These are phyloP conservation scores for Sciurus carolinensis DNA, from an alignment of 2,797 vertebrate species.

Conservation along the genomic window DNA sequence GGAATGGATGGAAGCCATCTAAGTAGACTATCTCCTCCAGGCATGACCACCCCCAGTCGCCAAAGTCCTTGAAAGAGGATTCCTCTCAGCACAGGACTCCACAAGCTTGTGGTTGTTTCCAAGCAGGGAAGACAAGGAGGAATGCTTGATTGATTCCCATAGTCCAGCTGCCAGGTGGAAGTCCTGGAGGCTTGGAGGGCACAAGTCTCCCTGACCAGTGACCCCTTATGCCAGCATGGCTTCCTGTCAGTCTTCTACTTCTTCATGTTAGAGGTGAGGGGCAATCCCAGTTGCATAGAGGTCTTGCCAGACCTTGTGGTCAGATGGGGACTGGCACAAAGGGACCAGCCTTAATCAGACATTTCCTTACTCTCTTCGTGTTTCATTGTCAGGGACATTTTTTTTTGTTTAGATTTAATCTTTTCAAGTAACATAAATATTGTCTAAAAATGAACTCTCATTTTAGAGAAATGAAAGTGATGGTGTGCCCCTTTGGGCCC, in stretches of 20 bases:
- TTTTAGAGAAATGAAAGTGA: not conserved
- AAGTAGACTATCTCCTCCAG: not conserved
- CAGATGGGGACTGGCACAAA: not conserved
- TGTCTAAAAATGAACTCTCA: slow-evolving; percentile 25
- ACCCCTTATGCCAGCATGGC: too few species aligned
- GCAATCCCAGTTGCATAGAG: not conserved
- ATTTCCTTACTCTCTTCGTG: not conserved
- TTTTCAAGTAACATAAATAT: not conserved
- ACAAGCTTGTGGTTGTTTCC: not conserved
- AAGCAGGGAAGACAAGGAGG: not conserved
- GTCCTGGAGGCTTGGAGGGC: not conserved
- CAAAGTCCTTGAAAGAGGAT: not conserved
- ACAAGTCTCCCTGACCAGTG: too few species aligned
- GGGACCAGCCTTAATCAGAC: not conserved
- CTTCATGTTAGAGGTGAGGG: not conserved
- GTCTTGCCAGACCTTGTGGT: not conserved
- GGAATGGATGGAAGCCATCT: not conserved
- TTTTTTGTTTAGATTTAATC: not conserved
- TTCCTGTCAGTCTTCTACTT: not conserved
- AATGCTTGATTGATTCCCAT: not conserved
- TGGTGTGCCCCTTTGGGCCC: not conserved
- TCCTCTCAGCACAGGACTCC: not conserved
- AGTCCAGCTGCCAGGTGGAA: not conserved
- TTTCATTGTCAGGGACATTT: not conserved
- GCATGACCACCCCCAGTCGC: not conserved